phyloP scores from a whole-genome alignment of 2,888 invertebrate genomes.

The Crematogaster levior region DNA sequence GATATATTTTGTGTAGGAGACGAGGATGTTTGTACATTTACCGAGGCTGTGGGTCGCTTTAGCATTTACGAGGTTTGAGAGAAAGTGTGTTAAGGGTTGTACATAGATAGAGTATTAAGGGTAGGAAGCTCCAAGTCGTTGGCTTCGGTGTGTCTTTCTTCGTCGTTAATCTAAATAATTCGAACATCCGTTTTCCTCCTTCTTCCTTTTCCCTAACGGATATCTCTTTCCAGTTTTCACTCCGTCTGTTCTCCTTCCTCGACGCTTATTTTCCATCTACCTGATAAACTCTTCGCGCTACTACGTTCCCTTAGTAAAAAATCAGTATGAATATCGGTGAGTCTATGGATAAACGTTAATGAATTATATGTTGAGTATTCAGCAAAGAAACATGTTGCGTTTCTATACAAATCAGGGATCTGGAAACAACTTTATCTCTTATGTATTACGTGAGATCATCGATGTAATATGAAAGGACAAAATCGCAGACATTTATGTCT shows the following conservation, averaged over 20 bases:
- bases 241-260: conserved; percentile 17
- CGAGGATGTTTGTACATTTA: conserved; percentile 71
- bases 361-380: neutral
- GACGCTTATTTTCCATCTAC: conserved; percentile 12
- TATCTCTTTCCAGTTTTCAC: conserved; percentile 18
- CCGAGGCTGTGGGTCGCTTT: conserved; percentile 78
- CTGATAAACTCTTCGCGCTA: conserved; percentile 25
- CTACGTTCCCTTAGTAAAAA: conserved; percentile 3
- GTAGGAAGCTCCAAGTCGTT: conserved; percentile 60
- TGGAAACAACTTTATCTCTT: conserved; percentile 17
- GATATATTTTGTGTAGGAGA: conserved; percentile 28
- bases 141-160: conserved; percentile 71
- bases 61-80: conserved; percentile 76
- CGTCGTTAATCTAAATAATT: conserved; percentile 58
- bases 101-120: conserved; percentile 68
- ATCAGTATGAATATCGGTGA: conserved; percentile 11
- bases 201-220: conserved; percentile 6
- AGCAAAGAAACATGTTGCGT: neutral
- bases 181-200: conserved; percentile 31
- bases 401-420: conserved; percentile 1
- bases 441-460: neutral
- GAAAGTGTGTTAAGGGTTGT: conserved; percentile 53
- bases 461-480: neutral
- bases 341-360: neutral
- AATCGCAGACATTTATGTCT: neutral